These are phyloP conservation scores for Meriones unguiculatus DNA, from an alignment of 2,113 vertebrate genomes.

Conservation along the genomic window DNA sequence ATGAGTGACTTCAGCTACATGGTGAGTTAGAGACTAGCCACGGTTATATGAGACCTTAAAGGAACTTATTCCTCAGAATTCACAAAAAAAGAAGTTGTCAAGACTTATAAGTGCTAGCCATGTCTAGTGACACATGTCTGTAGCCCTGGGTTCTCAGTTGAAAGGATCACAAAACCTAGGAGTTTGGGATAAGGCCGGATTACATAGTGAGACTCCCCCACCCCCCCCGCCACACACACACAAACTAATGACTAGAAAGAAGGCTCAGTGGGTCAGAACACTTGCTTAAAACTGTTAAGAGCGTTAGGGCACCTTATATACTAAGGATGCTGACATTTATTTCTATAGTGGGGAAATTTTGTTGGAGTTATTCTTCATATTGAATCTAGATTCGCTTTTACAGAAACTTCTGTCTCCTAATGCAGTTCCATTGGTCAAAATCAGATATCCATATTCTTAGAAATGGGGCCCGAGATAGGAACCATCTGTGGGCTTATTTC, in stretches of 20 bases:
- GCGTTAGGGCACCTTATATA: neutral
- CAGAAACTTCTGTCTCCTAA: constrained; percentile 48
- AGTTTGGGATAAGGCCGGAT: neutral
- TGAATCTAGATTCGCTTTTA: constrained; percentile 41
- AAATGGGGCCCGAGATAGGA: constrained; percentile 48
- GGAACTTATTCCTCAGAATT: constrained; percentile 48
- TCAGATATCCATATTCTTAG: constrained; percentile 56
- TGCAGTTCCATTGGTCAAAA: constrained; percentile 64
- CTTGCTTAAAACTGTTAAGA: constrained; percentile 37
- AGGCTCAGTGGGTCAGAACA: neutral
- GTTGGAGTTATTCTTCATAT: constrained; percentile 34
- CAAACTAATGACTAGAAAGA: neutral
- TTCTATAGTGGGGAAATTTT: constrained; percentile 17
- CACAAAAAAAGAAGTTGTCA: neutral
- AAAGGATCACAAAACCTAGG: neutral
- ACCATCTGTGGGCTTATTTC: constrained; percentile 44
- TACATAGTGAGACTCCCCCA: neutral
- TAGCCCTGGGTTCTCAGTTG: neutral
- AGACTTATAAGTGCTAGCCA: neutral
- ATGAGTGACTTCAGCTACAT: neutral
- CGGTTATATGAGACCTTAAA: neutral
- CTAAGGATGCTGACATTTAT: constrained; percentile 51
- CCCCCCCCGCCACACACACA: too few species aligned
- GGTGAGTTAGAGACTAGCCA: neutral
- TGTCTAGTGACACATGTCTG: neutral